These are phyloP conservation scores for Hypselothyrea guttata DNA, from an alignment of 2,888 invertebrate species.

Conservation along the genomic window DNA sequence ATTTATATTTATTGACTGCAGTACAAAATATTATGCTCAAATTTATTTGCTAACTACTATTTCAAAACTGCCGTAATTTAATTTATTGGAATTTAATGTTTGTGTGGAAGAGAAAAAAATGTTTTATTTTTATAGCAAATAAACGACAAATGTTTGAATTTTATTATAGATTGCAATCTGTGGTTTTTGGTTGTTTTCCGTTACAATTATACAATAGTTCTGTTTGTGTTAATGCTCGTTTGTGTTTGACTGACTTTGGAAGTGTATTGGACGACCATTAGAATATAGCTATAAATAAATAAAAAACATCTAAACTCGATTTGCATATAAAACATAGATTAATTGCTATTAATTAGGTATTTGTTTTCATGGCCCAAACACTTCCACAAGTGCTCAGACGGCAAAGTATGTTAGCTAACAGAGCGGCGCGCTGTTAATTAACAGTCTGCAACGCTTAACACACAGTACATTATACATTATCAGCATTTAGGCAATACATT, in stretches of 20 bases:
- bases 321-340: conserved; percentile 16
- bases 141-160: conserved; percentile 32
- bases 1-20: conserved; percentile 17
- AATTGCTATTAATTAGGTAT: neutral
- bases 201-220: conserved; percentile 31
- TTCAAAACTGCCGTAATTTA: no score
- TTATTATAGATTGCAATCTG: conserved; percentile 26
- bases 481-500: conserved; percentile 23
- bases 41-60: conserved; percentile 51
- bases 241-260: conserved; percentile 31
- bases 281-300: neutral
- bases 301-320: conserved; percentile 22
- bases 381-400: conserved; percentile 24
- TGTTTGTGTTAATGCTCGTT: conserved; percentile 23
- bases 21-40: conserved; percentile 24
- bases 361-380: conserved; percentile 18
- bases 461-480: conserved; percentile 30
- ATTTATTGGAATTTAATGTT: no score
- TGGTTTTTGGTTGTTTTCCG: conserved; percentile 35
- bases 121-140: conserved; percentile 24
- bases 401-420: conserved; percentile 20
- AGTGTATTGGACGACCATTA: conserved; percentile 33
- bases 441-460: conserved; percentile 27
- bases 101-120: conserved; percentile 36
- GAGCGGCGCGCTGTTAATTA: neutral